Conservation (phyloP, 2,113 vertebrate species). For the Austrofundulus limnaeus region DNA sequence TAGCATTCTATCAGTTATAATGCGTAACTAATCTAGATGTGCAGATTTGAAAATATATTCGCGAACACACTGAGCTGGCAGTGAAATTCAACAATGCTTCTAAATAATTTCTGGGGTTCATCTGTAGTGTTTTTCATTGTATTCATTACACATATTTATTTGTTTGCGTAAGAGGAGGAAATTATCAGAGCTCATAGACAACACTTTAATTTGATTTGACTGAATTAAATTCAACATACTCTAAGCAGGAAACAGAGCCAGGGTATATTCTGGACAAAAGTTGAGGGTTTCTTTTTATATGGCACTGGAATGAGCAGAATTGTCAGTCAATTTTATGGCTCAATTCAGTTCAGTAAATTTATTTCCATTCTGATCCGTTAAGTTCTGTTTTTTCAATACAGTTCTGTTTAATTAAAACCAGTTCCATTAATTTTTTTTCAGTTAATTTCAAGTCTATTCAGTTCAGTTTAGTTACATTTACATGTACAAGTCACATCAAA, state of each 20-base stretch:
- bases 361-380: too few species aligned
- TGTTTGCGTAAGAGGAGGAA: slow-evolving; percentile 65
- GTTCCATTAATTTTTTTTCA: too few species aligned
- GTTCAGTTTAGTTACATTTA: not conserved
- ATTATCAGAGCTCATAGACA: not conserved
- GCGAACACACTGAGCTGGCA: slow-evolving; percentile 61
- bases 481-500: too few species aligned
- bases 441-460: not conserved
- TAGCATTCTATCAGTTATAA: slow-evolving; percentile 62
- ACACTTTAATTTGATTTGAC: not conserved
- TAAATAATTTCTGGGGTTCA: slow-evolving; percentile 66
- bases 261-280: too few species aligned
- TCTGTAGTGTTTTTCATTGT: slow-evolving; percentile 51
- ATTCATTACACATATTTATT: slow-evolving; percentile 36
- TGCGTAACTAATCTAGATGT: slow-evolving; percentile 44
- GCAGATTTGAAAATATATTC: slow-evolving; percentile 34
- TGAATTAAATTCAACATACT: too few species aligned
- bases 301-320: too few species aligned
- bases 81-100: slow-evolving; percentile 54
- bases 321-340: too few species aligned
- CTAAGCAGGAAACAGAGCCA: too few species aligned
- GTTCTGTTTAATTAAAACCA: not conserved
- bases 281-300: too few species aligned
- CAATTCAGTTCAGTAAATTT: too few species aligned
- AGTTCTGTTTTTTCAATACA: not conserved